These are phyloP conservation scores for Drosophila birchii DNA, from an alignment of 2,888 invertebrate species.

Conservation along the genomic window DNA sequence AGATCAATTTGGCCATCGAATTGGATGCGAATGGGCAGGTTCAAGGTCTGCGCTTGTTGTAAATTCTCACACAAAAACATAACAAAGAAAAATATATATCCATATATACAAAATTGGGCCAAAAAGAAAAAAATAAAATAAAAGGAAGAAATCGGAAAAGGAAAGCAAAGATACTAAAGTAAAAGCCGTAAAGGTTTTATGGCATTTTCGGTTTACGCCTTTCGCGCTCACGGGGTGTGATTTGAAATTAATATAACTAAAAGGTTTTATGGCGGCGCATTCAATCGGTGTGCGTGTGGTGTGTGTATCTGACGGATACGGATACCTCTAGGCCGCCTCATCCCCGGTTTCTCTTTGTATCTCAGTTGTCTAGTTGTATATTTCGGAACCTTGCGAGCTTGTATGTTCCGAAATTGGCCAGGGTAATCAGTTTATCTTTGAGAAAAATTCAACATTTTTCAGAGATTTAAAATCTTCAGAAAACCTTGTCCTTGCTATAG, in stretches of 20 bases:
- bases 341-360: conserved; percentile 13
- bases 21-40: conserved; percentile 35
- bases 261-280: conserved; percentile 63
- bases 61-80: conserved; percentile 12
- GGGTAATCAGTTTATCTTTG: too few species aligned
- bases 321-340: conserved; percentile 45
- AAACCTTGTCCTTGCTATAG: too few species aligned
- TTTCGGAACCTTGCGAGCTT: background rate
- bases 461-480: too few species aligned
- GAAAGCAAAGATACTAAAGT: background rate
- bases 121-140: too few species aligned
- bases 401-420: too few species aligned
- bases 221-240: conserved; percentile 48
- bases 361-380: conserved; percentile 3
- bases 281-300: conserved; percentile 37
- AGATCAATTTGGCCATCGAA: conserved; percentile 65
- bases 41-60: conserved; percentile 45
- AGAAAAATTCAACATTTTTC: too few species aligned
- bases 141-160: too few species aligned
- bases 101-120: background rate
- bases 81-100: background rate
- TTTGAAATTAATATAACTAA: conserved; percentile 81
- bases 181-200: conserved; percentile 61
- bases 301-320: conserved; percentile 65
- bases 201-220: conserved; percentile 58